These are phyloP conservation scores for Serilophus lunatus DNA, from an alignment of 2,113 vertebrate species.

Conservation along the genomic window DNA sequence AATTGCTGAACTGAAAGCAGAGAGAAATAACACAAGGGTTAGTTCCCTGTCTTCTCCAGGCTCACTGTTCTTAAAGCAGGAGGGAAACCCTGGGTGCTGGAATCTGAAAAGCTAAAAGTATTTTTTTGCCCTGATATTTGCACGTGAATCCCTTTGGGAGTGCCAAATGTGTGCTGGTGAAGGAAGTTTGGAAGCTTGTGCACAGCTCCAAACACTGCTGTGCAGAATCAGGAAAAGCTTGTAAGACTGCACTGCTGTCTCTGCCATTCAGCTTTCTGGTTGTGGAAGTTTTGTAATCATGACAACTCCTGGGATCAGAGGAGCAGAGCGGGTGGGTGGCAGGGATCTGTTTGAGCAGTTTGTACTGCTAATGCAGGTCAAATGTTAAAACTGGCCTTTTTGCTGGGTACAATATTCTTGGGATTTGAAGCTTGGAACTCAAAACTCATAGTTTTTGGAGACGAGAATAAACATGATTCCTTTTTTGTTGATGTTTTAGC, in stretches of 20 bases:
- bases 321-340: neutral
- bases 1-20: constrained; percentile 93
- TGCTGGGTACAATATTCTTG: rapidly evolving
- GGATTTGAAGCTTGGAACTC: neutral
- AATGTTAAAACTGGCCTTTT: neutral
- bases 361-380: neutral
- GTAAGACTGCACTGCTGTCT: no score
- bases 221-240: neutral
- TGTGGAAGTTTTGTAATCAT: neutral
- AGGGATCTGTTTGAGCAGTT: neutral
- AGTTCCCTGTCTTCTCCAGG: constrained; percentile 46
- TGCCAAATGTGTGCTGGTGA: neutral
- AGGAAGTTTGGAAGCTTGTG: neutral
- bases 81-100: neutral
- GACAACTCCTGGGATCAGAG: neutral
- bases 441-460: neutral
- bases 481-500: constrained; percentile 65
- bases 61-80: neutral
- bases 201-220: neutral
- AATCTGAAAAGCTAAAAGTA: neutral
- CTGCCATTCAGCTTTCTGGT: no score
- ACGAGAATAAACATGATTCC: neutral
- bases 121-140: neutral
- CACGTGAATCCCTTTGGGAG: neutral
- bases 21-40: constrained; percentile 95